Evolutionary conservation across 2,888 invertebrate species (phyloP), one percentile per base, ranked within the genome.

Genomic region (Cheilosia vernalis): DNA sequence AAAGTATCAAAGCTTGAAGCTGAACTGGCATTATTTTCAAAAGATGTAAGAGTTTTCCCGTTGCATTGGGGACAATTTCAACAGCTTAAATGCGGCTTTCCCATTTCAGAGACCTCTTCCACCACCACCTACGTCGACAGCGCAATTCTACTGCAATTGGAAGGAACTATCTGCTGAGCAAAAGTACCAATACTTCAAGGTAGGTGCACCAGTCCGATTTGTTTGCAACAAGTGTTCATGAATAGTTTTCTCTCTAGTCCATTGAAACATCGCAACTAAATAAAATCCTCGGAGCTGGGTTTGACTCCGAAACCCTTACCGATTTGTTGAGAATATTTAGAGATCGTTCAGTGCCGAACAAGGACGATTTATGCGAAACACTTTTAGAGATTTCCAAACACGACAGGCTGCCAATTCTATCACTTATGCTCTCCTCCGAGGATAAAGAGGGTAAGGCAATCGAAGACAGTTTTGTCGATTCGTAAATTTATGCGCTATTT

Each of bases 91-190:
- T 4, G 5, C 10, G 2, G 2, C 21, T 55, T 24, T 64, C 4
- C 17, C 44, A 53, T 61, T 44, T n/a, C 37, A 90, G 90, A 88
- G 87, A 27, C 77, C 88, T 13, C 42, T 91, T 47, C 90, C 91
- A 2, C 77, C 87, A 6, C 60, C 90, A 2, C 92, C 92, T 2
- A 88, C 87, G 33, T 89, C 90, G 33, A 90, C 92, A 4, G 90
- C 90, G 2, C 91, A 92, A 78, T 92, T 92, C 77, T 91, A 91
- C 81, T 88, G 89, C 2, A 89, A 90, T 42, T 92, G 92, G 92
- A 91, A 90, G 67, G 92, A 92, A 79, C 74, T 92, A 10, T 63
- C 89, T 13, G 73, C 88, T 1, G 55, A 78, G n/a, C 89, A 91
- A 63, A 91, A 91, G 73, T 92, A 91, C 85, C 77, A 88, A 9